Percentiles rank a stretch among this genome's conserved stretches.
Conservation (phyloP, 2,888 invertebrate species). For the Dicycla oo region DNA sequence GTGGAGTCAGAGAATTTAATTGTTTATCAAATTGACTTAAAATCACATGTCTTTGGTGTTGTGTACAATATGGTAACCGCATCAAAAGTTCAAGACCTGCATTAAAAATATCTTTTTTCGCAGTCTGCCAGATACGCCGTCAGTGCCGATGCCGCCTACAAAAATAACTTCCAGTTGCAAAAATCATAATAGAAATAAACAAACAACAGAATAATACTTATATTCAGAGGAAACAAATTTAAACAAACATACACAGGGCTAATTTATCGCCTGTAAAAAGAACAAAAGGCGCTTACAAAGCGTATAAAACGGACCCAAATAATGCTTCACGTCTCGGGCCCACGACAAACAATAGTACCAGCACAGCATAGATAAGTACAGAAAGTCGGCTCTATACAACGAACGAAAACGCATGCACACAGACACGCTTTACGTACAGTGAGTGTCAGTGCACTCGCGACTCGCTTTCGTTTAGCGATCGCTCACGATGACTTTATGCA, state of each 20-base stretch:
- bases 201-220: neutral
- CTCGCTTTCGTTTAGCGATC: neutral
- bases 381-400: neutral
- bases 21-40: too few species aligned
- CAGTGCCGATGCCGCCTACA: too few species aligned
- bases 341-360: constrained; percentile 27
- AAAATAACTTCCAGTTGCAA: neutral
- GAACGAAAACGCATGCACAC: too few species aligned
- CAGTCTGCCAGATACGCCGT: neutral
- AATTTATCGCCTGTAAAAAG: constrained; percentile 28
- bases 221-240: neutral
- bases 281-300: constrained; percentile 27
- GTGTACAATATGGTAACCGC: too few species aligned
- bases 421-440: neutral
- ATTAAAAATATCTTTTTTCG: neutral
- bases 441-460: neutral
- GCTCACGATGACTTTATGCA: neutral
- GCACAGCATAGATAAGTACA: neutral
- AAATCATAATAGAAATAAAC: neutral
- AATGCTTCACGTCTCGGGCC: constrained; percentile 12
- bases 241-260: constrained; percentile 13
- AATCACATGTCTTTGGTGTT: too few species aligned
- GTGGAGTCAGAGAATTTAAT: too few species aligned
- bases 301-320: constrained; percentile 23
- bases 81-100: neutral